Evolutionary conservation across 2,888 invertebrate genomes (phyloP).

Genomic region (Lymantria monacha): DNA sequence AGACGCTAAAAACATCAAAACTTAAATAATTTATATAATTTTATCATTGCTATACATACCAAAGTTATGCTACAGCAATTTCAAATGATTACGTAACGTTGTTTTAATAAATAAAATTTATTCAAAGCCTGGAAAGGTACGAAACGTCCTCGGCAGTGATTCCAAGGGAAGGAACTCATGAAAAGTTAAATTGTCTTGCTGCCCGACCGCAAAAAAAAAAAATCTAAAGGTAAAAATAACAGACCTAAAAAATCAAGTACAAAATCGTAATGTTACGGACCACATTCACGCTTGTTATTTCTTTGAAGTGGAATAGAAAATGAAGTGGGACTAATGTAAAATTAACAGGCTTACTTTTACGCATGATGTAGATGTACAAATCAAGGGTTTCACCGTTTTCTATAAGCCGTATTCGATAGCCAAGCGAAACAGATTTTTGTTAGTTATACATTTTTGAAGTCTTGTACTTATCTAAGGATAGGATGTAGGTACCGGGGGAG

Average conservation of each 20-base stretch:
- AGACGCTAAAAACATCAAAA: no score
- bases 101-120: constrained; percentile 18
- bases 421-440: no score
- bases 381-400: no score
- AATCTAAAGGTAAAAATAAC: constrained; percentile 20
- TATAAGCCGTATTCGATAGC: no score
- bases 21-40: no score
- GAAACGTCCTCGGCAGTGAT: constrained; percentile 10
- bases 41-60: no score
- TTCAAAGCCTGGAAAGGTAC: constrained; percentile 8
- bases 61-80: not conserved
- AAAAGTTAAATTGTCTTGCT: constrained; percentile 35
- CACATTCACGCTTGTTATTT: constrained; percentile 2
- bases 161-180: constrained; percentile 14
- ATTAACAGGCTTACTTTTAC: not conserved
- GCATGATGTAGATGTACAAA: no score
- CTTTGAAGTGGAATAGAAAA: not conserved
- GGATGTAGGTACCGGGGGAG: no score
- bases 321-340: not conserved
- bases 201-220: constrained; percentile 23
- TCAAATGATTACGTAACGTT: constrained; percentile 4
- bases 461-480: no score
- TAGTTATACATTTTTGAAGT: no score
- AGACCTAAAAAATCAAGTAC: constrained; percentile 16
- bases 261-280: not conserved